Base-by-base conservation (phyloP, 1,140 invertebrate genomes). In the Trichogramma pretiosum region DNA sequence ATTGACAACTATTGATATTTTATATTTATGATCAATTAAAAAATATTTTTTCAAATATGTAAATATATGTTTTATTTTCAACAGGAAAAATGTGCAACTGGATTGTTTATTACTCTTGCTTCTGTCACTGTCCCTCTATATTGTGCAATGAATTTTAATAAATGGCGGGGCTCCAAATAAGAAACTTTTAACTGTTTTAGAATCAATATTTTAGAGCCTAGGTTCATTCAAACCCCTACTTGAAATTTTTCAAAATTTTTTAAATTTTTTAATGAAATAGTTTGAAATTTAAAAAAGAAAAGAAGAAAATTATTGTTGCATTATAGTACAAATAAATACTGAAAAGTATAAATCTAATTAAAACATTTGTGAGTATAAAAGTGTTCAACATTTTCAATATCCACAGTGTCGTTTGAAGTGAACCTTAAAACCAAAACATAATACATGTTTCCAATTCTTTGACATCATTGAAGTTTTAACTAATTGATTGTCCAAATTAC, bases 51-150 rank as follows among this genome's bases (percentile, higher is more conserved):
- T 3, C 14, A 32, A 5, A 19, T 40, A 42, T 5, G 10, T 14
- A 32, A 5, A 16, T 13, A 22, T 18, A 5, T 32, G 18, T 13
- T 17, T 33, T 42, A 42, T 42, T 18, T 44, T 44, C 22, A 34
- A 44, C 41, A 44, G 41, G 41, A 44, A 44, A 44, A 44, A 44
- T 5, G 21, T 16, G 41, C 13, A 35, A 17, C n/a, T 44, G 41
- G 18, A 22, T 4, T 11, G 4, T 22, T 22, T 19, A 34, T 44
- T 16, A 3, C 7, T 16, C 13, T 19, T 2, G 19, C 18, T 19
- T 1, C 32, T 22, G 19, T 33, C 7, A 13, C n/a, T 22, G 10
- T 44, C 11, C 41, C 32, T 5, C 2, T 23, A 2, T 21, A 5
- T 10, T n/a, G 2, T 10, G 19, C 18, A 3, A 21, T 5, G 3